Evolutionary conservation across 2,888 invertebrate species (phyloP).

Genomic region (Lomographa bimaculata): DNA sequence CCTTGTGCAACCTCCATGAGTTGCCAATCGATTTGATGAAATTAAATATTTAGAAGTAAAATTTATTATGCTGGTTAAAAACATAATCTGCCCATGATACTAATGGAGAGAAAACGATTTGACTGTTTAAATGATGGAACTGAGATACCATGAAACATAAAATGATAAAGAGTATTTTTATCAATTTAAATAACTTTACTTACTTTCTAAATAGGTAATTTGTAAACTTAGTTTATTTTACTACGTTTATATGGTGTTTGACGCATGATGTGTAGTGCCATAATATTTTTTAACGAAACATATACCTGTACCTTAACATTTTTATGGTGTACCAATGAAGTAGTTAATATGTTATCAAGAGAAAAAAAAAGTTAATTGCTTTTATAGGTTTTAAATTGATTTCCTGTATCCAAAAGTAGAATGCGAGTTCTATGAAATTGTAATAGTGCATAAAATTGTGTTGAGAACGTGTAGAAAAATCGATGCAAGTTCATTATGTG

Average conservation of each 20-base stretch:
- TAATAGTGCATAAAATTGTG: constrained; percentile 4
- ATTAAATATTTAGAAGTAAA: constrained; percentile 1
- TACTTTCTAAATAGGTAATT: constrained; percentile 31
- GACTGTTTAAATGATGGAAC: neutral
- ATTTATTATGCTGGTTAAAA: neutral
- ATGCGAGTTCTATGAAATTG: constrained; percentile 34
- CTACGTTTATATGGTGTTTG: constrained; percentile 10
- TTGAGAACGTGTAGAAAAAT: constrained; percentile 64
- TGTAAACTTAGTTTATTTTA: constrained; percentile 22
- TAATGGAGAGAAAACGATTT: constrained; percentile 5
- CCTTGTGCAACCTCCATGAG: constrained; percentile 9
- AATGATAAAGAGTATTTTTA: constrained; percentile 9
- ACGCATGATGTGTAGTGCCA: constrained; percentile 2
- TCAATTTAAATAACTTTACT: constrained; percentile 16
- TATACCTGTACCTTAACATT: no score
- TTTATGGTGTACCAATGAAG: no score
- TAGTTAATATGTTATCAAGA: constrained; percentile 5
- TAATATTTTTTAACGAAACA: no score
- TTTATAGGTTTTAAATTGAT: no score
- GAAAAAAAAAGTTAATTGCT: no score
- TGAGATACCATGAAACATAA: no score
- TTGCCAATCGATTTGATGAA: constrained; percentile 3
- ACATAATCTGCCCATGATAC: constrained; percentile 1
- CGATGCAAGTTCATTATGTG: constrained; percentile 53
- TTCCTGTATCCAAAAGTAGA: constrained; percentile 22